Base-by-base conservation (phyloP, 2,113 vertebrate genomes). In the Oenanthe oenanthe region DNA sequence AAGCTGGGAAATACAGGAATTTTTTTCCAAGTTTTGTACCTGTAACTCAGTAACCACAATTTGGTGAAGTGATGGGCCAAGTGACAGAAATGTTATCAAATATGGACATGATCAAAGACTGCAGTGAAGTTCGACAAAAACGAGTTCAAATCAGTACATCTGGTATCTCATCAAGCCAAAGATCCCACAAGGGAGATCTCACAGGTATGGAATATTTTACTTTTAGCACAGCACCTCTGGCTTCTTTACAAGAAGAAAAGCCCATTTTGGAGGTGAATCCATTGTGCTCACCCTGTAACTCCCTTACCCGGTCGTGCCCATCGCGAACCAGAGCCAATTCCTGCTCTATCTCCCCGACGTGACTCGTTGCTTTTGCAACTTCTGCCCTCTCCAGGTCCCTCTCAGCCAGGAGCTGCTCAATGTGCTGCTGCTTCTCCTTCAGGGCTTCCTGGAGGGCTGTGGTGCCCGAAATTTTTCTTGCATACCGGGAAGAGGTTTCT, bases 391-490 rank as follows among this genome's bases (percentile, higher is more conserved):
- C 99, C 97, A 99, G 98, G 96, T 99, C 99, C 88, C 99, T 98
- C 95, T 99, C 99, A 22, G 99, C 99, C 97, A 99, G 98, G 70
- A 99, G 98, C 97, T 99, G 99, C 91, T 99, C 99, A 62, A 99
- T 99, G 96, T 99, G 99, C 96, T 99, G 99, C 97, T 99, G 99
- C 93, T 99, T 99, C 98, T 99, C 99, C 97, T 99, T 99, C 96
- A 99, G 97, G 1, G 99, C 99, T 96, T 99, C 99, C 97, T 99
- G 99, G 47, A 99, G 96, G 34, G 99, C 99, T 3, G 99, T 99
- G 96, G 99, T 99, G 94, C 99, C 99, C 15, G 99, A 99, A 95
- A 99, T 99, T 97, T 99, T 99, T 54, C 99, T 98, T 89, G 98
- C 98, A 82, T 99, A 99, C 21, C 99, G 98, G 8, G 99, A 99